These are phyloP conservation scores for Chelonus formosanus DNA, from an alignment of 2,888 invertebrate species.

Conservation along the genomic window DNA sequence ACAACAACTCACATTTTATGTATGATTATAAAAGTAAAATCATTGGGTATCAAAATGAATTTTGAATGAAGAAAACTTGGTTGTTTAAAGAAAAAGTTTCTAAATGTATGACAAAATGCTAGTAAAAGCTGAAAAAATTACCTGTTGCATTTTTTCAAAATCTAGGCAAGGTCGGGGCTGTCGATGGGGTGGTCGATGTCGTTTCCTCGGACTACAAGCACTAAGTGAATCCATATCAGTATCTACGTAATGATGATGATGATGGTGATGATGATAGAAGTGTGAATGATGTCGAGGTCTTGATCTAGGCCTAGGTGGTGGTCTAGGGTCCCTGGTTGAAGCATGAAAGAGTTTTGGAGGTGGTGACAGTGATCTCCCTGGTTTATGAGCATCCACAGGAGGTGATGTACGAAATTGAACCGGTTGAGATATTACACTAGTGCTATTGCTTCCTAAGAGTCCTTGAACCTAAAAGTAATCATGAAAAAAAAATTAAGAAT, in stretches of 20 bases:
- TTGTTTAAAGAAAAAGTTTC: no score
- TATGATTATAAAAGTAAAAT: no score
- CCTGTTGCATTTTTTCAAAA: slow-evolving; percentile 98
- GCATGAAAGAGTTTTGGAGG: slow-evolving; percentile 66
- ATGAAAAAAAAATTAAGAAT: no score
- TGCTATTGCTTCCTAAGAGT: slow-evolving; percentile 66
- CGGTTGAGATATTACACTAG: slow-evolving; percentile 74
- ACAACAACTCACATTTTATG: no score
- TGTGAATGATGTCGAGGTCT: slow-evolving; percentile 66
- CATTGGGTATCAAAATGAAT: no score
- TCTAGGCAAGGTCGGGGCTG: slow-evolving; percentile 88
- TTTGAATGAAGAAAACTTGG: no score
- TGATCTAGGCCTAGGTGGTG: slow-evolving; percentile 58
- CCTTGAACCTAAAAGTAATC: slow-evolving; percentile 68
- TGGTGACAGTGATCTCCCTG: slow-evolving; percentile 68
- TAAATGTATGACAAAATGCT: no score
- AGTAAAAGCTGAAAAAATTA: slow-evolving; percentile 62
- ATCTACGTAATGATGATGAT: slow-evolving; percentile 59
- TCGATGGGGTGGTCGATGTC: slow-evolving; percentile 64
- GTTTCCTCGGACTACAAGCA: slow-evolving; percentile 71
- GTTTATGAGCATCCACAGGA: slow-evolving; percentile 88
- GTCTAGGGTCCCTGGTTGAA: slow-evolving; percentile 48
- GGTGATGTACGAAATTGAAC: slow-evolving; percentile 92
- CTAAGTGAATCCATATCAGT: slow-evolving; percentile 66
- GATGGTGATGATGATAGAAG: slow-evolving; percentile 61